phyloP scores from a whole-genome alignment of 2,113 vertebrate species.

The Myotis yumanensis region DNA sequence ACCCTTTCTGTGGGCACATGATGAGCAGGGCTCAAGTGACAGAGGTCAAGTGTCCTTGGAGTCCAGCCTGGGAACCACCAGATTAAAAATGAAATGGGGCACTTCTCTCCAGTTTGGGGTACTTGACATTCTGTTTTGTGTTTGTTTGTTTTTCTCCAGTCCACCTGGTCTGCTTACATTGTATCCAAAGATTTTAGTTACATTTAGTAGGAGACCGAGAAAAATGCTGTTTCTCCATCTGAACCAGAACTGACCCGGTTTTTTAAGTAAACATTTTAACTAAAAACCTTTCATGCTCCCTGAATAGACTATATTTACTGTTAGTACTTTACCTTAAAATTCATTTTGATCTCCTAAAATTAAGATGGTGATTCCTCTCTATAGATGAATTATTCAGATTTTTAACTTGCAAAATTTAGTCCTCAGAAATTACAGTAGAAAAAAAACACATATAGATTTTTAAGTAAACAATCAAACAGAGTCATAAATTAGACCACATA shows the following conservation, averaged over 20 bases:
- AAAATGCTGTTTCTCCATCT: background rate
- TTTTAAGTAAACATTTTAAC: background rate
- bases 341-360: background rate
- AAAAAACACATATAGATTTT: background rate
- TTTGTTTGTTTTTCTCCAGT: background rate
- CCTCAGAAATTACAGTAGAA: background rate
- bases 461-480: background rate
- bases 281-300: background rate
- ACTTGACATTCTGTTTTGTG: background rate
- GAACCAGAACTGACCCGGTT: background rate
- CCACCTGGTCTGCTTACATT: background rate
- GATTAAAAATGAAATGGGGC: background rate
- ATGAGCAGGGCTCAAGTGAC: background rate
- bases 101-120: background rate
- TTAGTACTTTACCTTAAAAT: slow-evolving; percentile 4
- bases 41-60: background rate
- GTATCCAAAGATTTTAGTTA: background rate
- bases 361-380: background rate
- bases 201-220: background rate
- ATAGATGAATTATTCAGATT: background rate
- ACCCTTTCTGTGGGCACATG: background rate
- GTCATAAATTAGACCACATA: background rate
- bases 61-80: background rate
- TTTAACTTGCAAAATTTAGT: slow-evolving; percentile 13
- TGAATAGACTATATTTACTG: background rate